A percentile compares a stretch with the other conserved stretches of the same genome.
Evolutionary conservation across 1,140 invertebrate genomes (phyloP).

Genomic region (Artemia franciscana): DNA sequence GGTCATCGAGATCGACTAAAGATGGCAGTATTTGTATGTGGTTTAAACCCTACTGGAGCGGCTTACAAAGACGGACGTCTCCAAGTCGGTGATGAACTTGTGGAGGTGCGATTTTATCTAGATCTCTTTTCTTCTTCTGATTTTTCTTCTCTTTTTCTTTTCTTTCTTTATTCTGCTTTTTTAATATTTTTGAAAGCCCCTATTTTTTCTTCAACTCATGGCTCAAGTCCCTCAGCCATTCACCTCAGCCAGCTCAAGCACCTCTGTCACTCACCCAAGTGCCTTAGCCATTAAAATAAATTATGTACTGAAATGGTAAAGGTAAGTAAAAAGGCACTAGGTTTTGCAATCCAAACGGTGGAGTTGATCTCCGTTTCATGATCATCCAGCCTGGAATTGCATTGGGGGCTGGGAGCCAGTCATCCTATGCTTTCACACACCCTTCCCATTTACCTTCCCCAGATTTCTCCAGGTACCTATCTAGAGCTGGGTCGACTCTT

Average conservation of each 20-base stretch:
- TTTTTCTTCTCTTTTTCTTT: conserved; percentile 2
- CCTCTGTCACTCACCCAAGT: too few relatives aligned
- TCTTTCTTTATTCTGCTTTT: background rate
- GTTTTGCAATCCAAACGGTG: too few relatives aligned
- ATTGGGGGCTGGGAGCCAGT: too few relatives aligned
- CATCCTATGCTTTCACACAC: too few relatives aligned
- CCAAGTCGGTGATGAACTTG: conserved; percentile 76
- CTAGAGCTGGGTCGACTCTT: too few relatives aligned
- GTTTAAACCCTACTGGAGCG: conserved; percentile 65
- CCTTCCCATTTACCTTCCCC: too few relatives aligned
- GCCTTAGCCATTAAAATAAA: background rate
- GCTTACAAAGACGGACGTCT: conserved; percentile 49
- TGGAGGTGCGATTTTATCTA: conserved; percentile 40
- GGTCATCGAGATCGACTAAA: conserved; percentile 79
- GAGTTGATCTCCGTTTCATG: too few relatives aligned
- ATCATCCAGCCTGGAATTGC: too few relatives aligned
- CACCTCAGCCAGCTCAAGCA: too few relatives aligned
- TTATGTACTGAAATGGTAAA: background rate
- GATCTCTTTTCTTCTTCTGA: background rate
- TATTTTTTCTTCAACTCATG: background rate
- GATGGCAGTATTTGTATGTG: conserved; percentile 90
- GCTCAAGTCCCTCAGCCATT: too few relatives aligned
- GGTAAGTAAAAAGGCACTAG: too few relatives aligned
- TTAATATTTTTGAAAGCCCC: background rate
- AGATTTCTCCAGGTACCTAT: too few relatives aligned